phyloP scores from a whole-genome alignment of 2,797 vertebrate genomes.

The Microctenopoma steveboyesi region DNA sequence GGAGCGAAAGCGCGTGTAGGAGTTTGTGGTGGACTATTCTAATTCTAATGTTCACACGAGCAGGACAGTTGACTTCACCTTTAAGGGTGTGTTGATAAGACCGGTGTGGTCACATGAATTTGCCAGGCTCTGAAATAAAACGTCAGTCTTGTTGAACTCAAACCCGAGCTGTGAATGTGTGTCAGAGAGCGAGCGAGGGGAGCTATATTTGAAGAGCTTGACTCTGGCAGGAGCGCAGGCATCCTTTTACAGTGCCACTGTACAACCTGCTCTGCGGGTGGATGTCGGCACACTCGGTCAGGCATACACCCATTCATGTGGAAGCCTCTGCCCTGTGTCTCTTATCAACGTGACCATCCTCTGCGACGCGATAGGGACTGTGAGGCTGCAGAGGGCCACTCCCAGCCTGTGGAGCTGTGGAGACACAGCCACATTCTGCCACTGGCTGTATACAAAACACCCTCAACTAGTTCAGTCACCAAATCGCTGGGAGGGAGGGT shows the following conservation, averaged over 20 bases:
- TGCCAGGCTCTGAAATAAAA: neutral
- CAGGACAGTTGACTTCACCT: too few species aligned
- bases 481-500: conserved; percentile 1
- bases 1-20: neutral
- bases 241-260: conserved; percentile 74
- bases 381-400: conserved; percentile 70
- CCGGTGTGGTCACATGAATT: neutral
- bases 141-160: conserved; percentile 3
- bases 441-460: conserved; percentile 50
- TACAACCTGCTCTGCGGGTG: conserved; percentile 47
- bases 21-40: neutral
- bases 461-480: conserved; percentile 34
- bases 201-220: conserved; percentile 74
- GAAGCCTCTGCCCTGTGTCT: conserved; percentile 41
- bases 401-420: conserved; percentile 62
- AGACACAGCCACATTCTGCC: conserved; percentile 30
- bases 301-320: conserved; percentile 64
- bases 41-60: too few species aligned
- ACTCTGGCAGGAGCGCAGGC: conserved; percentile 47
- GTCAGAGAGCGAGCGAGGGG: conserved; percentile 23
- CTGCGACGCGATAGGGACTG: conserved; percentile 72
- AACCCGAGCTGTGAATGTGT: conserved; percentile 47
- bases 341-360: conserved; percentile 81
- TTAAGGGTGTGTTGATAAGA: neutral
- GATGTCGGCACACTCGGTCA: conserved; percentile 35